Percentiles rank a stretch among this genome's conserved stretches.
Evolutionary conservation across 2,797 vertebrate genomes (phyloP).

Genomic region (Monodelphis domestica): DNA sequence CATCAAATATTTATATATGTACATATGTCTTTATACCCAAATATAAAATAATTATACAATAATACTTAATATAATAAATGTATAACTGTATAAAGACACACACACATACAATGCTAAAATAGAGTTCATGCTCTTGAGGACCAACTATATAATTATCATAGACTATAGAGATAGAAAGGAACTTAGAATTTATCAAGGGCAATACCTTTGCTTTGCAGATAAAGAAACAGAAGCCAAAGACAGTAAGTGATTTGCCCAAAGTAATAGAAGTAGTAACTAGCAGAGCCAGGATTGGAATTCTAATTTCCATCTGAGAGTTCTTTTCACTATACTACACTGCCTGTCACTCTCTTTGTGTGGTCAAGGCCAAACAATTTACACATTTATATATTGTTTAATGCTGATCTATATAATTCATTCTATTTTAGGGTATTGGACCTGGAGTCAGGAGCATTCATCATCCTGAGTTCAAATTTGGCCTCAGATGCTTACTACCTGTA

Average conservation of each 20-base stretch:
- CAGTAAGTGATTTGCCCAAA: not conserved
- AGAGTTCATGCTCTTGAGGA: not conserved
- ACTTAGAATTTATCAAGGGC: not conserved
- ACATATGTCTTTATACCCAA: no score
- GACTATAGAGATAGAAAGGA: not conserved
- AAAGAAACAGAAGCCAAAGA: not conserved
- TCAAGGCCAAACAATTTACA: not conserved
- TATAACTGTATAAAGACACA: not conserved
- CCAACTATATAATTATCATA: not conserved
- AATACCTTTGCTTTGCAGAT: not conserved
- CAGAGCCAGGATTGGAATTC: not conserved
- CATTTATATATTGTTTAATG: not conserved
- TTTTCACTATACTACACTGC: not conserved
- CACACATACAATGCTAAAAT: not conserved
- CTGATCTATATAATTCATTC: not conserved
- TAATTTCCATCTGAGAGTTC: not conserved
- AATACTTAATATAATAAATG: no score
- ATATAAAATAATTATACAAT: no score
- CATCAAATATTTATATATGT: not conserved
- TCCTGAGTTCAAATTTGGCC: not conserved
- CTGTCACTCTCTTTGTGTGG: not conserved
- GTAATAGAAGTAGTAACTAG: not conserved
- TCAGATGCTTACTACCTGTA: not conserved
- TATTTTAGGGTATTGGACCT: not conserved
- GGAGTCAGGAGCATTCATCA: not conserved